These are phyloP conservation scores for Drosophila nigrodunni DNA, from an alignment of 1,140 invertebrate species.

Conservation along the genomic window DNA sequence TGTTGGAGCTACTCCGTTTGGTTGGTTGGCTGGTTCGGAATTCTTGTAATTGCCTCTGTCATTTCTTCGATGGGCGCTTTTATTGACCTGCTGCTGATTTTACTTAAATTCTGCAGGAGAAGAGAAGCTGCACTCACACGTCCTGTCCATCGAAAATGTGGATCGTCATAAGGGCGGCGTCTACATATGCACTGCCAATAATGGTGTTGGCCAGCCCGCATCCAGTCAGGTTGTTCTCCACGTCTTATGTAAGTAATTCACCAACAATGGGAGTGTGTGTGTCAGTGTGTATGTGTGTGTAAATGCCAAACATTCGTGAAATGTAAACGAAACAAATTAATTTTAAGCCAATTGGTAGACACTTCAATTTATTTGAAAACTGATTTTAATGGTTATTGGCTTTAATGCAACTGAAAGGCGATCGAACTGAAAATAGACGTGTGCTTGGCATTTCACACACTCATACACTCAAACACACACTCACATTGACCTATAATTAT, in stretches of 20 bases:
- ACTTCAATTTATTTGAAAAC: conserved; percentile 78
- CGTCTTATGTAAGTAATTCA: conserved; percentile 86
- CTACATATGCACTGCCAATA: conserved; percentile 88
- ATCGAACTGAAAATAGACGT: conserved; percentile 36
- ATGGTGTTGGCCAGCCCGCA: conserved; percentile 87
- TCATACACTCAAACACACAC: conserved; percentile 23
- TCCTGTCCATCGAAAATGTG: conserved; percentile 85
- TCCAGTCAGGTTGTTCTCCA: conserved; percentile 87
- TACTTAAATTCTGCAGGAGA: conserved; percentile 80
- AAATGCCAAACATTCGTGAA: conserved; percentile 28
- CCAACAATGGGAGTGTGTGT: neutral
- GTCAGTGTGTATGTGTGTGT: conserved; percentile 11
- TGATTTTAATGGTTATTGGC: conserved; percentile 75
- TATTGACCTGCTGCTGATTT: conserved; percentile 70
- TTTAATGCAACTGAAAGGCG: conserved; percentile 49
- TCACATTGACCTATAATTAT: conserved; percentile 66
- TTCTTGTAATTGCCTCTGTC: conserved; percentile 77
- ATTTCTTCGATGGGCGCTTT: conserved; percentile 44
- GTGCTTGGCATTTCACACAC: conserved; percentile 25
- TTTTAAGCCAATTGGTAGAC: conserved; percentile 61
- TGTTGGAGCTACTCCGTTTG: conserved; percentile 16
- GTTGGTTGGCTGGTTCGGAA: conserved; percentile 23
- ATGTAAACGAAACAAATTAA: conserved; percentile 75
- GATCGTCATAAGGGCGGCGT: conserved; percentile 87
- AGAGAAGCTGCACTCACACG: conserved; percentile 85